Evolutionary conservation across 2,113 vertebrate species (phyloP), one percentile per base, ranked within the genome.

Genomic region (Lophius piscatorius): DNA sequence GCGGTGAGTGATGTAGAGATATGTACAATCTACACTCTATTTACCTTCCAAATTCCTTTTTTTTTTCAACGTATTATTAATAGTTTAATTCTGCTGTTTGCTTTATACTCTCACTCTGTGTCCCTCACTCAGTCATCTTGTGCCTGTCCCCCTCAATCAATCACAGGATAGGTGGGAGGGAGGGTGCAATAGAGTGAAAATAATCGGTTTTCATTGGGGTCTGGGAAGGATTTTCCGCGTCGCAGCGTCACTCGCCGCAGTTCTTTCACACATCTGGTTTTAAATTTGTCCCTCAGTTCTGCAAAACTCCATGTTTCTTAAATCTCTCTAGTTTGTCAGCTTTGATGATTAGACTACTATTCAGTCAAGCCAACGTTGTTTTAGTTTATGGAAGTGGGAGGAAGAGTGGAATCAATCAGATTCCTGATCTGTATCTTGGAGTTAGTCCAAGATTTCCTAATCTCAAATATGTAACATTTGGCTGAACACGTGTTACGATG

Each of bases 121-220:
- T 58, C 16, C 20, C 47, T 12, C 42, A 63, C 11, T 78, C 22
- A 31, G n/a, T n/a, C n/a, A n/a, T n/a, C 26, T 47, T 34, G 14
- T 34, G 47, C 55, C 39, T 57, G 34, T 81, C 83, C 24, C 46
- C 17, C 9, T 39, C 64, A 18, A 63, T 81, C 76, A 58, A 22
- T 81, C 78, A 55, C 56, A 38, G 31, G 9, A 29, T 24, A 46
- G 48, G 51, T 46, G 39, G 20, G 29, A 31, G 13, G 21, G 40
- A 44, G 44, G 72, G 60, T 63, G 68, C 58, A 74, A 58, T 20
- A 31, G 70, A 58, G 59, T 65, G 48, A 35, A 34, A 35, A 56
- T 41, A 56, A 66, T 62, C 54, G 22, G 48, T 65, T 78, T 79
- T 68, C 45, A 64, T 61, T 73, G 48, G 33, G 41, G 52, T 50